A percentile compares a stretch with the other conserved stretches of the same genome.
These are phyloP conservation scores for Callyntrura guangdongensis DNA, from an alignment of 2,888 invertebrate genomes.

Conservation along the genomic window DNA sequence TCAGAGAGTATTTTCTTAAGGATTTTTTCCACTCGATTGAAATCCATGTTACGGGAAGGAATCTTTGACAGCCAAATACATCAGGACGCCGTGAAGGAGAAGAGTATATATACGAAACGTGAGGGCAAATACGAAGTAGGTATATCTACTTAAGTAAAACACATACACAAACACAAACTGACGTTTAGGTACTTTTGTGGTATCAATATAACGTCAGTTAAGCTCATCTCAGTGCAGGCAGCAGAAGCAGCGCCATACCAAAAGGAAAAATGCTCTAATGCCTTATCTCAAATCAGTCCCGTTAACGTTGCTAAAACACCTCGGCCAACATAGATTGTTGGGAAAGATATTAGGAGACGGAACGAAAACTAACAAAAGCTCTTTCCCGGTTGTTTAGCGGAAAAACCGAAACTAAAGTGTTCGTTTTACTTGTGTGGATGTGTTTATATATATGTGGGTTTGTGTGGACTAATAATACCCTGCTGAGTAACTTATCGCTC, in stretches of 20 bases:
- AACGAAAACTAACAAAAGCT: too few relatives aligned
- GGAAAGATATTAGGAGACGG: slow-evolving; percentile 15
- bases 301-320: slow-evolving; percentile 33
- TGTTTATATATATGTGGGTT: too few relatives aligned
- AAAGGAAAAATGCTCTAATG: background rate
- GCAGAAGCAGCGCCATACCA: background rate
- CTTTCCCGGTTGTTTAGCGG: too few relatives aligned
- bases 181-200: background rate
- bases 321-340: slow-evolving; percentile 55
- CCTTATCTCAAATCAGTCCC: slow-evolving; percentile 69
- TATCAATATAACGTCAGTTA: slow-evolving; percentile 19
- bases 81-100: slow-evolving; percentile 66
- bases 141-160: slow-evolving; percentile 19
- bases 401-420: too few relatives aligned
- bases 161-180: background rate
- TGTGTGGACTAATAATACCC: slow-evolving; percentile 40
- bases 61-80: slow-evolving; percentile 83
- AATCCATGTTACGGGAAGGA: slow-evolving; percentile 83
- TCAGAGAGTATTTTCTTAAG: slow-evolving; percentile 81
- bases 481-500: slow-evolving; percentile 74
- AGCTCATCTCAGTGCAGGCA: background rate
- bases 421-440: too few relatives aligned
- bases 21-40: slow-evolving; percentile 83
- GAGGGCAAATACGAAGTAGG: background rate
- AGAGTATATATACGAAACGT: background rate